A percentile compares a stretch with the other conserved stretches of the same genome.
phyloP scores from a whole-genome alignment of 2,113 vertebrate species.

The Panthera leo region DNA sequence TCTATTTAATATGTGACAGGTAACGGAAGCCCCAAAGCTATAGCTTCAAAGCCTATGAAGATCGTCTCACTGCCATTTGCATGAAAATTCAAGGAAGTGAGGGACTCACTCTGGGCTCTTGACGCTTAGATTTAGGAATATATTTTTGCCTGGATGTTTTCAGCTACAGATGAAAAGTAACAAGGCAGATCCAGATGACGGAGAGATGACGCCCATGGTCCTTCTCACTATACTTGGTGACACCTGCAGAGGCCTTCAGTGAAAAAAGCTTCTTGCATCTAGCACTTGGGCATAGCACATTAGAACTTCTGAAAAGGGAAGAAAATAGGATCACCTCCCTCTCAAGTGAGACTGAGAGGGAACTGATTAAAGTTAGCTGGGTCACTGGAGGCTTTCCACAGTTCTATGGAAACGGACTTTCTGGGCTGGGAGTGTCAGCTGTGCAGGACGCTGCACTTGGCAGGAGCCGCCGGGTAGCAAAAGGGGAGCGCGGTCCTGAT shows the following conservation, averaged over 20 bases:
- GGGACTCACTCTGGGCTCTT: background rate
- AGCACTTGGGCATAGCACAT: background rate
- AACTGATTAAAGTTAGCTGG: background rate
- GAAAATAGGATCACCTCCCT: background rate
- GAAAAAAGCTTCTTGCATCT: background rate
- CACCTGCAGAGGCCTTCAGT: background rate
- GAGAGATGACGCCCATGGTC: background rate
- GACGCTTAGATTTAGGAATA: background rate
- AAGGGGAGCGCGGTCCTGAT: background rate
- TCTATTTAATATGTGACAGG: background rate
- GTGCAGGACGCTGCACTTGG: fast-evolving
- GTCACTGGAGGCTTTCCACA: background rate
- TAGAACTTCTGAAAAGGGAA: background rate
- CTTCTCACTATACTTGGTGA: background rate
- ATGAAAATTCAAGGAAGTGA: background rate
- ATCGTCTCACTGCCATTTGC: background rate
- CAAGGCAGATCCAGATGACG: background rate
- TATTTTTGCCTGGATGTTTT: background rate
- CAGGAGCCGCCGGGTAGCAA: background rate
- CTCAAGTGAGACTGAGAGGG: background rate
- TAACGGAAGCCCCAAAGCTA: background rate
- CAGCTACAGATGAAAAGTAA: background rate
- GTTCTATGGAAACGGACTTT: background rate
- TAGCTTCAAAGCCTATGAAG: background rate
- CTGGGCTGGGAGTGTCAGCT: background rate